A percentile compares a stretch with the other conserved stretches of the same genome.
phyloP scores from a whole-genome alignment of 1,140 invertebrate genomes.

The Drosophila bocqueti region DNA sequence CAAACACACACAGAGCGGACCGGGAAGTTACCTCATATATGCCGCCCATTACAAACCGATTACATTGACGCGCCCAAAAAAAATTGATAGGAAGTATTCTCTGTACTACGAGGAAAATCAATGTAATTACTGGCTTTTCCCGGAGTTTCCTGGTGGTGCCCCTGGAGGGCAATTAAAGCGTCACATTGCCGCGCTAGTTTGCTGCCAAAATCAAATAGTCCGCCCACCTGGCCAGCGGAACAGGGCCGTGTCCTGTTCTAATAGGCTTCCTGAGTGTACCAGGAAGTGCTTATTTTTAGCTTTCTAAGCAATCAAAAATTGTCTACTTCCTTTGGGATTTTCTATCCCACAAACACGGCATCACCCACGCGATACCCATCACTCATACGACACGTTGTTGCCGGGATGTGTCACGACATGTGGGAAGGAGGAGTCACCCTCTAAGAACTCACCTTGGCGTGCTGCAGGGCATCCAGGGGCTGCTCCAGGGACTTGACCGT shows the following conservation, averaged over 20 bases:
- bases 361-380: conserved; percentile 10
- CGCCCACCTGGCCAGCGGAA: not conserved
- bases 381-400: conserved; percentile 32
- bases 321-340: not conserved
- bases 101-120: conserved; percentile 63
- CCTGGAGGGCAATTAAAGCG: conserved; percentile 61
- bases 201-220: conserved; percentile 52
- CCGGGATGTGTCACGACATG: conserved; percentile 24
- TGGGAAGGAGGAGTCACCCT: conserved; percentile 28
- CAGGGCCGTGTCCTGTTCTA: conserved; percentile 1
- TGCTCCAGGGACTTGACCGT: conserved; percentile 78
- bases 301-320: not conserved
- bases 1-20: conserved; percentile 17
- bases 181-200: conserved; percentile 23
- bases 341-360: not conserved
- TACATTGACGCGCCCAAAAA: conserved; percentile 68
- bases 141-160: not conserved
- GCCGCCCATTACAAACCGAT: conserved; percentile 62
- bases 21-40: conserved; percentile 43
- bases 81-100: conserved; percentile 64
- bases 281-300: not conserved
- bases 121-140: conserved; percentile 67
- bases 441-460: conserved; percentile 74
- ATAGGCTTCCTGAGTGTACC: not conserved
- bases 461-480: conserved; percentile 77